A percentile compares a stretch with the other conserved stretches of the same genome.
phyloP scores from a whole-genome alignment of 2,113 vertebrate species.

The Anguilla rostrata region DNA sequence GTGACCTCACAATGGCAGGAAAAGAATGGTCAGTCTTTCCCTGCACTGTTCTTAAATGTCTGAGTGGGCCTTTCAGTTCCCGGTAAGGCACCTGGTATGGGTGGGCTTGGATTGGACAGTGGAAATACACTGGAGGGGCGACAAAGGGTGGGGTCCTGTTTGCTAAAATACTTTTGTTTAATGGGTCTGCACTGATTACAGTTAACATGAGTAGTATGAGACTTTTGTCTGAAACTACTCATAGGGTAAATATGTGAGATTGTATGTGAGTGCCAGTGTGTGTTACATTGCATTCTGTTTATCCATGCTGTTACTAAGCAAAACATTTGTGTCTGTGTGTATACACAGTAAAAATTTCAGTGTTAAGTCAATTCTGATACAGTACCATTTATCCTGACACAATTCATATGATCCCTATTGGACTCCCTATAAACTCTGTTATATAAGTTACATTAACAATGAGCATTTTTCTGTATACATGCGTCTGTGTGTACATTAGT shows the following conservation, averaged over 20 bases:
- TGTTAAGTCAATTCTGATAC: too few relatives aligned
- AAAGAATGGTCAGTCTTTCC: conserved; percentile 31
- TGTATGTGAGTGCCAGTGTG: conserved; percentile 5
- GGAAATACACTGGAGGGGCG: neutral
- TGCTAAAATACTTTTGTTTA: neutral
- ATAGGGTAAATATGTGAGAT: neutral
- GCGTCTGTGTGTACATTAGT: neutral
- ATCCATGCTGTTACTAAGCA: too few relatives aligned
- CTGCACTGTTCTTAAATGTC: conserved; percentile 28
- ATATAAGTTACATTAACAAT: too few relatives aligned
- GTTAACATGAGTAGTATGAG: neutral
- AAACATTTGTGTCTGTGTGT: too few relatives aligned
- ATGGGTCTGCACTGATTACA: neutral
- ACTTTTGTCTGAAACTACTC: neutral
- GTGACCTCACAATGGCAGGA: conserved; percentile 45
- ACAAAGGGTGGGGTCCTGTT: neutral
- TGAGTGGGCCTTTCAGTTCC: conserved; percentile 37
- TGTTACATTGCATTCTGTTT: neutral
- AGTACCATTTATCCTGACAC: too few relatives aligned
- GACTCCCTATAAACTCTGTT: too few relatives aligned
- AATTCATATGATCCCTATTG: too few relatives aligned
- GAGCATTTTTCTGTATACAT: too few relatives aligned
- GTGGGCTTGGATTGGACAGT: neutral
- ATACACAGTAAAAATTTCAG: too few relatives aligned
- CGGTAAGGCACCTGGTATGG: conserved; percentile 28